Evolutionary conservation across 2,888 invertebrate species (phyloP), one percentile per base, ranked within the genome.

Genomic region (Melanophora roralis): DNA sequence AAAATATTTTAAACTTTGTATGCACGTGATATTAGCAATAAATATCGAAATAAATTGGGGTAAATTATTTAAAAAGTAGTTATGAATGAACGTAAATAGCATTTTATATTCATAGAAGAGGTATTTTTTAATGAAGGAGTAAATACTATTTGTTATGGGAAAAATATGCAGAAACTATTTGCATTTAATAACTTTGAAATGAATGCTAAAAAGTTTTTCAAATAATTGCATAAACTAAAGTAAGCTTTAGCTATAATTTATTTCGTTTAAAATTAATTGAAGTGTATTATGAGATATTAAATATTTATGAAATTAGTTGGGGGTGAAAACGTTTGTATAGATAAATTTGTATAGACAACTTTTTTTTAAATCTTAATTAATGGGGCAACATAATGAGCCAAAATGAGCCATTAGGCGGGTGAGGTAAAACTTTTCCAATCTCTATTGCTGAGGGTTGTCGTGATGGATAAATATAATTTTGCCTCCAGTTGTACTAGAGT

Each of bases 31-130:
- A 36, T 43, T 16, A 47, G 21, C 12, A 57, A 47, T 59, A 32
- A 49, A 51, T 49, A 51, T 51, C 43, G 51, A 59, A 59, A 74
- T 59, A 59, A 60, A 51, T 74, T 74, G n/a, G 67, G 40, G 49
- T 51, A 51, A 59, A 74, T 51, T 23, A 67, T 60, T 74, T 60
- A 23, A 59, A 57, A 38, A 27, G 23, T 27, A 27, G 6, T 3
- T 27, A 27, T 27, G 3, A 5, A 27, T 27, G 27, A n/a, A 6
- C 27, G 6, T 27, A 27, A 27, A 38, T 55, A 34, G 12, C 23
- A 47, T 47, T 49, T 57, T 49, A 34, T 62, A n/a, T 9, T 27
- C 5, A 12, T 6, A 51, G 34, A 53, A 40, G 16, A 27, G 53
- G 7, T 38, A 64, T 9, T 59, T 49, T n/a, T 34, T 12, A n/a